Percentiles rank a stretch among this genome's conserved stretches.
phyloP scores from a whole-genome alignment of 30 jellyfish, hydroid and myxozoan species.

The Euphysa ruthae region DNA sequence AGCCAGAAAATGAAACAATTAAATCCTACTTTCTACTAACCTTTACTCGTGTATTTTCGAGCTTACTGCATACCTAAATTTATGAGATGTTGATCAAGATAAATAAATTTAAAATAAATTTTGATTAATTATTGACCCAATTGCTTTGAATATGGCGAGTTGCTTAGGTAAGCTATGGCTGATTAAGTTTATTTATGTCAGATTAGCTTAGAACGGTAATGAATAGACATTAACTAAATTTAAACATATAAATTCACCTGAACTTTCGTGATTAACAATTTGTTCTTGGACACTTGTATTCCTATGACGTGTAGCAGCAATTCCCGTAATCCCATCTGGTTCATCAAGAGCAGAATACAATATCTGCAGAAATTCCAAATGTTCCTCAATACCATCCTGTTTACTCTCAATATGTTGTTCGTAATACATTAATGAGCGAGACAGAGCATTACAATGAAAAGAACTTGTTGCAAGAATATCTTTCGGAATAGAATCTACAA shows the following conservation, averaged over 20 bases:
- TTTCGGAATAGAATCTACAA: constrained; percentile 18
- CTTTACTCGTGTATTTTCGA: too few relatives aligned
- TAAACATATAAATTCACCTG: constrained; percentile 35
- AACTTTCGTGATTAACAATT: constrained; percentile 64
- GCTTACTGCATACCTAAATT: too few relatives aligned
- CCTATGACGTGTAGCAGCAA: constrained; percentile 70
- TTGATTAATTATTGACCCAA: too few relatives aligned
- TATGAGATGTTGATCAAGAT: too few relatives aligned
- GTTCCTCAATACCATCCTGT: constrained; percentile 31
- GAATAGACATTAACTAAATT: too few relatives aligned
- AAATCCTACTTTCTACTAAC: too few relatives aligned
- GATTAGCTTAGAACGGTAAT: too few relatives aligned
- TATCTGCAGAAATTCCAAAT: constrained; percentile 51
- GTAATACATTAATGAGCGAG: constrained; percentile 72
- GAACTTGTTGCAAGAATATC: constrained; percentile 10
- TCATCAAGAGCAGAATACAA: constrained; percentile 59
- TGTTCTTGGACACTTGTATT: constrained; percentile 49
- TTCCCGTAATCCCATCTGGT: constrained; percentile 80
- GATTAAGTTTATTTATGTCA: too few relatives aligned
- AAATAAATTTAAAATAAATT: too few relatives aligned
- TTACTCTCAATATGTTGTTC: constrained; percentile 47
- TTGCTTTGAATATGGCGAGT: too few relatives aligned
- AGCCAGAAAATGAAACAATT: too few relatives aligned
- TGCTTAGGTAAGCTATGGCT: too few relatives aligned
- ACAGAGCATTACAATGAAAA: constrained; percentile 29